Evolutionary conservation across 2,797 vertebrate genomes (phyloP).

Genomic region (Premnoplex brunnescens): DNA sequence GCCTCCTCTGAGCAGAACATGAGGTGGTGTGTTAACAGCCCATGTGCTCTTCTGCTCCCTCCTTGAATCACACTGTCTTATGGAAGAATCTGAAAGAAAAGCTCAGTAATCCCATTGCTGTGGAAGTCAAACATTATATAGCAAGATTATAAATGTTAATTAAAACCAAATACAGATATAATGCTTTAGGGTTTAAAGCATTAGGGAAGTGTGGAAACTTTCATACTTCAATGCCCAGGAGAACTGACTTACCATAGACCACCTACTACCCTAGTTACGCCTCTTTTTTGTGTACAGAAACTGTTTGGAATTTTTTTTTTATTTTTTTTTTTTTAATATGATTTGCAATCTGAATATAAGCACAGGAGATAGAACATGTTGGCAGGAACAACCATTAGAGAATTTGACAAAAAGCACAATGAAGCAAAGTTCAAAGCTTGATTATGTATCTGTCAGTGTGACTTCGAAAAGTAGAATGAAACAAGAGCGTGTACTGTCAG

Average conservation of each 20-base stretch:
- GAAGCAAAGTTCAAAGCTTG: not conserved
- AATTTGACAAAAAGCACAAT: not conserved
- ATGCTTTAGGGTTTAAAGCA: not conserved
- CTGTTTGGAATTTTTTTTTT: not conserved
- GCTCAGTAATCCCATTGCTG: not conserved
- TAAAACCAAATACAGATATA: not conserved
- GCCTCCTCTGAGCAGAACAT: not conserved
- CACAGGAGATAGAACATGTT: not conserved
- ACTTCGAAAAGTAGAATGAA: not conserved
- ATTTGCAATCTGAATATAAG: not conserved
- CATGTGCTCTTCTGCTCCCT: not conserved
- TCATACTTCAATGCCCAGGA: not conserved
- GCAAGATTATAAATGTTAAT: not conserved
- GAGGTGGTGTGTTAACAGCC: not conserved
- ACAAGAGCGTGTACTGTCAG: not conserved
- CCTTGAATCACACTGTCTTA: not conserved
- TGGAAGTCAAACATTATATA: not conserved
- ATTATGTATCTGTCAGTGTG: not conserved
- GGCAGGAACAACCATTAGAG: not conserved
- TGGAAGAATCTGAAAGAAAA: not conserved
- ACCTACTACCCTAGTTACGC: not conserved
- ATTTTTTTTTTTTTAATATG: not conserved
- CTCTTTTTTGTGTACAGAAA: not conserved
- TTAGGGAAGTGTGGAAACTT: not conserved
- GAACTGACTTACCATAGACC: not conserved